These are phyloP conservation scores for Cyclina sinensis DNA, from an alignment of 1,140 invertebrate genomes.

Conservation along the genomic window DNA sequence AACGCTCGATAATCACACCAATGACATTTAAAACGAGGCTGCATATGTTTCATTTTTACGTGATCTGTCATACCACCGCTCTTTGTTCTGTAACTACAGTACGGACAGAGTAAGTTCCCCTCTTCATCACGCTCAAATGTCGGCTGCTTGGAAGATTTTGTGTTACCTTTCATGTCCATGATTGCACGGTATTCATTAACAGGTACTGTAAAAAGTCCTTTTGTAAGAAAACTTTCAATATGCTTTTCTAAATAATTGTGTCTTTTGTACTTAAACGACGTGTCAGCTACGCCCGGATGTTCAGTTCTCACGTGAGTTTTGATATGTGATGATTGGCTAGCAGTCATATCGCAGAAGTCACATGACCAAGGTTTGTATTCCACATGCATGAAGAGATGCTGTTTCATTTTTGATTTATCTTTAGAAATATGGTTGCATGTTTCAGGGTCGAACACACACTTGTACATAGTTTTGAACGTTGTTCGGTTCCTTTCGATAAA, in stretches of 20 bases:
- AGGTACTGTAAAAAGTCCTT: slow-evolving; percentile 60
- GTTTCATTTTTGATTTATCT: slow-evolving; percentile 69
- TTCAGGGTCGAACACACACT: slow-evolving; percentile 68
- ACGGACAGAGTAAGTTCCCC: slow-evolving; percentile 55
- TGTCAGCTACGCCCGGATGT: slow-evolving; percentile 44
- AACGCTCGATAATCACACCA: slow-evolving; percentile 63
- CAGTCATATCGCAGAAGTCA: slow-evolving; percentile 67
- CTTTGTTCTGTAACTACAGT: slow-evolving; percentile 62
- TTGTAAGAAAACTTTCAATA: slow-evolving; percentile 58
- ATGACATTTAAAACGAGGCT: slow-evolving; percentile 67
- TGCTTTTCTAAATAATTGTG: slow-evolving; percentile 68
- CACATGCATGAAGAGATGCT: slow-evolving; percentile 66
- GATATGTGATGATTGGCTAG: slow-evolving; percentile 65
- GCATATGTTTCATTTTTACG: slow-evolving; percentile 66
- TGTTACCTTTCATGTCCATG: slow-evolving; percentile 66
- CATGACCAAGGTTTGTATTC: slow-evolving; percentile 68
- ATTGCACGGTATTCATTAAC: slow-evolving; percentile 61
- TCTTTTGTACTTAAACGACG: slow-evolving; percentile 61
- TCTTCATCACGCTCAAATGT: slow-evolving; percentile 46
- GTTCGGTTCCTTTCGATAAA: slow-evolving; percentile 49
- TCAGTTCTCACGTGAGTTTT: slow-evolving; percentile 65
- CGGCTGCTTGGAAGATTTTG: slow-evolving; percentile 48
- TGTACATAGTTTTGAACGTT: slow-evolving; percentile 65
- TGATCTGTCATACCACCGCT: slow-evolving; percentile 60
- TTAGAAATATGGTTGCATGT: slow-evolving; percentile 66